Base-by-base conservation (phyloP, 35 echinoderm and acorn worm species). In the Chiridota heheva region DNA sequence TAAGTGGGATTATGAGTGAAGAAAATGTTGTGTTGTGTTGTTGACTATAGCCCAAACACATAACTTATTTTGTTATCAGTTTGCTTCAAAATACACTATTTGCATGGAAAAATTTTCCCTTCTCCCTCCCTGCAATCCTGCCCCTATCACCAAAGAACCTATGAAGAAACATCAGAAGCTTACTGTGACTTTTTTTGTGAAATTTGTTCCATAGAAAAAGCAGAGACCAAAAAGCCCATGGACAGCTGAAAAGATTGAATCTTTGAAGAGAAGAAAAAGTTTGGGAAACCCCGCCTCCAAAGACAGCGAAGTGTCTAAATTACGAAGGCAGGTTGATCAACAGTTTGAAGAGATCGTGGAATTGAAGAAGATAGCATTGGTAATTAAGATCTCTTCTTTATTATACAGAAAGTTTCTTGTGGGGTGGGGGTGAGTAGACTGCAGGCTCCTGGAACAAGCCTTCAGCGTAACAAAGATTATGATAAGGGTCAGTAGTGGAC, bases 311-410 rank as follows among this genome's bases (percentile, higher is more conserved):
- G 20, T 89, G 2, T n/a, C 25, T 22, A 82, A 65, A 8, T 58
- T 90, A 15, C 17, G 81, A n/a, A 48, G 38, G 30, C 57, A 90
- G 81, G 53, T 84, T 32, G 59, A 90, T 62, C 80, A 90, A 41
- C 87, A 89, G 38, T 90, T 90, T 83, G 67, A 84, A 35, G 87
- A 90, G 72, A 90, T 90, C 31, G 87, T 90, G 29, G 87, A 84
- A 58, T 72, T 90, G 7, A 90, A 90, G 35, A 69, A 90, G 74
- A 70, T 81, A 46, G 87, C 87, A 17, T 76, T 76, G 87, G 87
- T 90, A 63, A 76, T 58, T 87, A 12, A 13, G 48, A 13, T 76
- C n/a, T n/a, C n/a, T n/a, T n/a, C n/a, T n/a, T n/a, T n/a, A n/a
- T n/a, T n/a, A n/a, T n/a, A n/a, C n/a, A n/a, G n/a, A n/a, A n/a